Conservation (phyloP, 1,140 invertebrate species). For the Marisa cornuarietis region DNA sequence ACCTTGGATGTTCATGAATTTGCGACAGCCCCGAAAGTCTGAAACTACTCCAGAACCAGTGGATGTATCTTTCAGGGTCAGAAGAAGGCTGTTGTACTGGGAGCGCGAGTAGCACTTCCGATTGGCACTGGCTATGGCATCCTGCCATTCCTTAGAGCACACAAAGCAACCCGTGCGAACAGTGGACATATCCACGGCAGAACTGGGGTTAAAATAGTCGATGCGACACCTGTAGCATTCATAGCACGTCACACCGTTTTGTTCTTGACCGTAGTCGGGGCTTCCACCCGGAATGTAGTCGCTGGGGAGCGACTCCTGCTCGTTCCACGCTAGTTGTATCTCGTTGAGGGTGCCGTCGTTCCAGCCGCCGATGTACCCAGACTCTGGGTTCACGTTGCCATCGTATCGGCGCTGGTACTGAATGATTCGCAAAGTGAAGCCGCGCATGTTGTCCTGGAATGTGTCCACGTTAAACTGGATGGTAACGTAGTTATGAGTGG, state of each 20-base stretch:
- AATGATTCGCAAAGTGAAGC: slow-evolving; percentile 37
- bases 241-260: slow-evolving; percentile 43
- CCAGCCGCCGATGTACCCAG: slow-evolving; percentile 50
- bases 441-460: slow-evolving; percentile 37
- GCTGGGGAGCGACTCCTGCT: slow-evolving; percentile 46
- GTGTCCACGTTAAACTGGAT: slow-evolving; percentile 49
- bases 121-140: slow-evolving; percentile 40
- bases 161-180: slow-evolving; percentile 39
- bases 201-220: slow-evolving; percentile 43
- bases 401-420: slow-evolving; percentile 46
- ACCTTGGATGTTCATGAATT: slow-evolving; percentile 36
- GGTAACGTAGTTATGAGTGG: slow-evolving; percentile 50
- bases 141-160: slow-evolving; percentile 48
- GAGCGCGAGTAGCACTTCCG: slow-evolving; percentile 36
- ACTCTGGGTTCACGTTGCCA: slow-evolving; percentile 43
- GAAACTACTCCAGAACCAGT: slow-evolving; percentile 21
- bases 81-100: slow-evolving; percentile 31
- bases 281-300: slow-evolving; percentile 36
- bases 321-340: slow-evolving; percentile 50
- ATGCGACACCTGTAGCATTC: slow-evolving; percentile 43
- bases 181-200: slow-evolving; percentile 29
- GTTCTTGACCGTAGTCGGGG: slow-evolving; percentile 40
- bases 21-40: slow-evolving; percentile 40
- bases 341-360: slow-evolving; percentile 50
- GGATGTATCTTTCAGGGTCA: slow-evolving; percentile 25